phyloP scores from a whole-genome alignment of 2,113 vertebrate species.

The Zootoca vivipara region DNA sequence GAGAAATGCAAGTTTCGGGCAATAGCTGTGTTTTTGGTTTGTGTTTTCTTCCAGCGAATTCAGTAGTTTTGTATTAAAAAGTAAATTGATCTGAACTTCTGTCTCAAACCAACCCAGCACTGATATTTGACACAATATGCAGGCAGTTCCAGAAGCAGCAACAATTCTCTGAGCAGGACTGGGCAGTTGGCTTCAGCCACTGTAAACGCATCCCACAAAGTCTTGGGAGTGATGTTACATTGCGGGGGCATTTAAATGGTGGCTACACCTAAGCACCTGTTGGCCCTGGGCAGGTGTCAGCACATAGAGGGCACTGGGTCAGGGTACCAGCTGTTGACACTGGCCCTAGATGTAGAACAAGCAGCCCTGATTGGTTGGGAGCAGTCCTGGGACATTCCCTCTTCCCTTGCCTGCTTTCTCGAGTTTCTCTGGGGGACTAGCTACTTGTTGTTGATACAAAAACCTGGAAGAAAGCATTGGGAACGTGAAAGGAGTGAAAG shows the following conservation, averaged over 20 bases:
- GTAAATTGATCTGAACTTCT: no score
- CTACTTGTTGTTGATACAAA: neutral
- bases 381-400: neutral
- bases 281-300: neutral
- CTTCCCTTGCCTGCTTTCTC: neutral
- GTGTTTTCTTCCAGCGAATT: no score
- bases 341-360: neutral
- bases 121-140: neutral
- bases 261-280: neutral
- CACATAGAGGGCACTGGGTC: neutral
- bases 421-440: neutral
- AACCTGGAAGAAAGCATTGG: neutral
- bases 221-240: neutral
- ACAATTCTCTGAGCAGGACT: neutral
- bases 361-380: neutral
- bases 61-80: no score
- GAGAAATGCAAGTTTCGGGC: no score
- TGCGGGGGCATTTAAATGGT: neutral
- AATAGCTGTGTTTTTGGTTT: no score
- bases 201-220: neutral
- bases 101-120: neutral
- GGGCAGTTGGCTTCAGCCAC: neutral
- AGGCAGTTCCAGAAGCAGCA: neutral
- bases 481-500: neutral
- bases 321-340: no score